Evolutionary conservation across 1,140 invertebrate species (phyloP).

Genomic region (Palaemon carinicauda): DNA sequence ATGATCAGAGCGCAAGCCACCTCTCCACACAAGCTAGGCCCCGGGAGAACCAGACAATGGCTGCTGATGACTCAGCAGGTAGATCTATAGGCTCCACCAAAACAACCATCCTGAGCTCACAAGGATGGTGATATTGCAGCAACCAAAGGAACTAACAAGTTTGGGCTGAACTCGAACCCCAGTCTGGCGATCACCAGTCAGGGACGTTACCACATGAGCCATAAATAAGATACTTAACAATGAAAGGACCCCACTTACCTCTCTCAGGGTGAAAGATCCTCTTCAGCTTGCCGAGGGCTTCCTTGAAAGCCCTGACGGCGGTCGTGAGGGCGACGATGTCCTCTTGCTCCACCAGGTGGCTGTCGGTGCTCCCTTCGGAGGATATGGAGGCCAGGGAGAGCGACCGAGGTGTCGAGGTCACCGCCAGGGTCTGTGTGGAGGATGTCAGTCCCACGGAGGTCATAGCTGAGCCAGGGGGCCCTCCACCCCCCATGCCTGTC

Average conservation of each 20-base stretch:
- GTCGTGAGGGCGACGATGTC: constrained; percentile 69
- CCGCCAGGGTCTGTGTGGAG: constrained; percentile 43
- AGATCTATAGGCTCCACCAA: no score
- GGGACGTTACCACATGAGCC: no score
- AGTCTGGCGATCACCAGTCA: no score
- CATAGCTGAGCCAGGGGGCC: constrained; percentile 17
- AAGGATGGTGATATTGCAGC: no score
- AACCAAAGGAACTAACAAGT: no score
- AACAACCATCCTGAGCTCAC: no score
- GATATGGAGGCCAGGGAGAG: constrained; percentile 65
- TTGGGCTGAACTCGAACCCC: no score
- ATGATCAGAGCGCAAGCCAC: no score
- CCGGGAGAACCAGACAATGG: no score
- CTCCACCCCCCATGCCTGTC: neutral
- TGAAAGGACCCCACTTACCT: constrained; percentile 60
- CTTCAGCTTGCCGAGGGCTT: constrained; percentile 67
- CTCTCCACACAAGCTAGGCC: no score
- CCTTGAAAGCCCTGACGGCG: constrained; percentile 69
- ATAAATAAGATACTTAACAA: no score
- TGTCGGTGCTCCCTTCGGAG: constrained; percentile 64
- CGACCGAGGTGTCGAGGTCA: constrained; percentile 59
- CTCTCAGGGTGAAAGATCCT: constrained; percentile 65
- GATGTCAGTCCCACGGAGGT: constrained; percentile 36
- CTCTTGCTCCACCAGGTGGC: constrained; percentile 67
- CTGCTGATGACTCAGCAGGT: no score